Evolutionary conservation across 2,797 vertebrate genomes (phyloP), one percentile per base, ranked within the genome.

Genomic region (Bradypus variegatus): DNA sequence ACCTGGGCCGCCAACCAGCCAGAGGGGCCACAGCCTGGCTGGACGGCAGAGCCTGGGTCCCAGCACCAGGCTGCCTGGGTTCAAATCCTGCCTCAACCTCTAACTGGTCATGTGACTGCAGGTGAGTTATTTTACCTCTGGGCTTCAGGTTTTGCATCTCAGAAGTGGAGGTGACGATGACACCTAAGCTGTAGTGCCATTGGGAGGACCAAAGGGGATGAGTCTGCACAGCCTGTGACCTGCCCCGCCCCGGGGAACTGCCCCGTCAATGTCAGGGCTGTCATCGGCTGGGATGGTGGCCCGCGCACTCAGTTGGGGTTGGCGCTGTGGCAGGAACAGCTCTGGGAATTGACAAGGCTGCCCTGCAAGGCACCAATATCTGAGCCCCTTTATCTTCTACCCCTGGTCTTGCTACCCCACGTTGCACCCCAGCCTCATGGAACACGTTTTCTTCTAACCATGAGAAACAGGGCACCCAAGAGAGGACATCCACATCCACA

Each of bases 401-500:
- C 60, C 25, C 23, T 0, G 0, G 29, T 38, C 86, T 38, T n/a
- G 33, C n/a, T 8, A 9, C n/a, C 36, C 67, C 72, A 38, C 6
- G n/a, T 14, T 21, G 11, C 38, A 8, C 48, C 18, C 29, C 13
- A 73, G 33, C 64, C 90, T 69, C 23, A 0, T 12, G 55, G 29
- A 62, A n/a, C 5, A 0, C 1, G 6, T 77, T 73, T 48, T 64
- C 85, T 67, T 70, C 58, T 2, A 70, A 55, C 15, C 48, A 8
- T 80, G 58, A 50, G 69, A 73, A 36, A 18, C n/a, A n/a, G 67
- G 8, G 1, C 14, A 3, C 41, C 41, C 14, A 2, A 16, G 11
- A 70, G 45, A 50, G 55, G n/a, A 45, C 41, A 23, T 9, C 16
- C 73, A 18, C 2, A 0, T 38, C 73, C 3, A 0, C 1, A 13